Base-by-base conservation (phyloP, 2,888 invertebrate species). In the Dryomyza anilis region DNA sequence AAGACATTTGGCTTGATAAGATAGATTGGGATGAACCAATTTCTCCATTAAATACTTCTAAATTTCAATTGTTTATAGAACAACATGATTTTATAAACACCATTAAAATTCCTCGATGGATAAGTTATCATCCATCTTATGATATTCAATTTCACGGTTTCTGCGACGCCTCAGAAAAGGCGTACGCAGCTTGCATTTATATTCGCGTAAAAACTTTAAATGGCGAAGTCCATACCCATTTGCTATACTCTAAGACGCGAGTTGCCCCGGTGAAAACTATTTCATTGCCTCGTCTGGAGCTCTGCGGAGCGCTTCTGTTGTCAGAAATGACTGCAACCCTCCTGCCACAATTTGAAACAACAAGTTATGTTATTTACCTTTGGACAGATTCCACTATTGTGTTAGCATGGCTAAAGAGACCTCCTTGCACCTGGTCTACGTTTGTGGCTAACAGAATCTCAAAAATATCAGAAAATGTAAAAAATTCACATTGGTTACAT, bases 371-470 rank as follows among this genome's bases (percentile, higher is more conserved):
- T 14, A 7, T 30, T n/a, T 21, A 19, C 45, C 21, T 48, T 2
- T 68, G 64, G 55, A 60, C 63, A 1, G 64, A 68, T 23, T 64
- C 61, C 1, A 46, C 68, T 7, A 65, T 65, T 23, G 64, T 68
- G 7, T 25, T 61, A 4, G 56, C 65, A 0, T 68, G 68, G 58
- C 50, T 68, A 21, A 46, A 61, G 36, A 68, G 64, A 45, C 65
- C 63, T 19, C 58, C 67, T 6, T 46, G 58, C 29, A 33, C 14
- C 0, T 63, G 56, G 64, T 66, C 48, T 29, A 64, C 67, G 1
- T 65, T 63, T 21, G 50, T 58, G 2, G 67, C 60, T 1, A 62
- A 67, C 23, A 39, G 66, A 7, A 30, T 60, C 3, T 60, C 68
- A 10, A 36, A 58, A 30, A 64, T 64, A 23, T 10, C 33, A n/a